Conservation (phyloP, 2,888 invertebrate genomes). For the Brenthis ino region DNA sequence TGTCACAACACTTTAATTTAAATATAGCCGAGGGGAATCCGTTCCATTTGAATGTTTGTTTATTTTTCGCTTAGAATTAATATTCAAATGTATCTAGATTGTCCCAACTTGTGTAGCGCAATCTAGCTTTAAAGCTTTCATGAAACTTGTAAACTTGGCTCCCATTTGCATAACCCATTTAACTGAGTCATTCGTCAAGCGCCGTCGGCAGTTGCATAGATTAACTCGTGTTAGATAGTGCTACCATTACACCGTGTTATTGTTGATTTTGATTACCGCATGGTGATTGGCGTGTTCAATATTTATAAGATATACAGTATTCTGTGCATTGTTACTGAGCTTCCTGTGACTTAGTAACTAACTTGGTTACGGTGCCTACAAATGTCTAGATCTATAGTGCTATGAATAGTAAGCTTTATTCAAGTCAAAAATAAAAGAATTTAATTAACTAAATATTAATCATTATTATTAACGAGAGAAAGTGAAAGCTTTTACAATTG, state of each 20-base stretch:
- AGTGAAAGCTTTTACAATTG: too few species aligned
- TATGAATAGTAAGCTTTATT: too few species aligned
- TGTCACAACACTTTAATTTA: constrained; percentile 1
- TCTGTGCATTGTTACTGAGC: too few species aligned
- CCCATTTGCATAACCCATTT: constrained; percentile 63
- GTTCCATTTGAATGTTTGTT: constrained; percentile 12
- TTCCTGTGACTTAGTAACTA: too few species aligned
- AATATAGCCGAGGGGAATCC: background rate
- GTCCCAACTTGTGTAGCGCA: constrained; percentile 34
- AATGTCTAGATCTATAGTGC: too few species aligned
- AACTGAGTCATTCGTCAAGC: constrained; percentile 44
- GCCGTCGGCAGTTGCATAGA: constrained; percentile 24
- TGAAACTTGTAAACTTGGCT: constrained; percentile 44
- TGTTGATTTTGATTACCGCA: constrained; percentile 13
- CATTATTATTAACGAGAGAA: too few species aligned
- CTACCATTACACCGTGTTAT: constrained; percentile 6
- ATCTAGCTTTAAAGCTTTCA: constrained; percentile 40
- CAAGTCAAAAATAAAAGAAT: too few species aligned
- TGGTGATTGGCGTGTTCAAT: constrained; percentile 3
- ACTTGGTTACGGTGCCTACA: too few species aligned
- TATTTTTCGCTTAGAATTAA: constrained; percentile 30
- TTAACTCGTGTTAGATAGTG: constrained; percentile 19
- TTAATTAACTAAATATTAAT: too few species aligned
- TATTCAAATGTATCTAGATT: constrained; percentile 38
- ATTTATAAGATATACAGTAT: too few species aligned